A percentile compares a stretch with the other conserved stretches of the same genome.
Evolutionary conservation across 2,113 vertebrate genomes (phyloP).

Genomic region (Sarotherodon lohbergeri): DNA sequence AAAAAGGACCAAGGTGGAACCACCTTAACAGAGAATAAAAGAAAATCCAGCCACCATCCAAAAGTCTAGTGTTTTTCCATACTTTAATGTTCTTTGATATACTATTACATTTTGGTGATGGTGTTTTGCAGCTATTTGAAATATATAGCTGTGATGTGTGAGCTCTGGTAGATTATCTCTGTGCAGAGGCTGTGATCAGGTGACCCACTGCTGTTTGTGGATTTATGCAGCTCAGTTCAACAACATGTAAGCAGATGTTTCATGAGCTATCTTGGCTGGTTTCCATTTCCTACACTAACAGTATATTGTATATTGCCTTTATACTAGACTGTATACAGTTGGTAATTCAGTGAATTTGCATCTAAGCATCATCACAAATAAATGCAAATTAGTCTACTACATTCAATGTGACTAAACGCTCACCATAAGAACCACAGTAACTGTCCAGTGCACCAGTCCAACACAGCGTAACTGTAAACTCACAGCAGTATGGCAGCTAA

Average conservation of each 20-base stretch:
- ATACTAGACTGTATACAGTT: background rate
- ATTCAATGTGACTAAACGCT: background rate
- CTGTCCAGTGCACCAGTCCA: background rate
- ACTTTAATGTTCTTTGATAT: background rate
- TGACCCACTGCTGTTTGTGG: background rate
- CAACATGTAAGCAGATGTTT: background rate
- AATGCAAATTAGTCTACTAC: background rate
- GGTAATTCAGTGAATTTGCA: background rate
- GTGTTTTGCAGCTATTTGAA: background rate
- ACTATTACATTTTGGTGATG: background rate
- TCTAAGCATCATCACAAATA: background rate
- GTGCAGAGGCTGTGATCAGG: background rate
- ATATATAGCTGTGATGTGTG: background rate
- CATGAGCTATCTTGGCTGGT: background rate
- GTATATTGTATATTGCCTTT: background rate
- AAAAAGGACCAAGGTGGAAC: background rate
- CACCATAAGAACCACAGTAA: background rate
- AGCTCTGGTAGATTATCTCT: background rate
- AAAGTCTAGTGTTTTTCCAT: background rate
- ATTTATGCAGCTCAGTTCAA: fast-evolving
- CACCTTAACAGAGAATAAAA: background rate
- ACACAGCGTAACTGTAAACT: background rate
- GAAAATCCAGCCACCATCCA: background rate
- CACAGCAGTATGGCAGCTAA: background rate
- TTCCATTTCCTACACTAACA: background rate